A percentile compares a stretch with the other conserved stretches of the same genome.
Evolutionary conservation across 1,140 invertebrate species (phyloP).

Genomic region (Pygmarrhopalites habei): DNA sequence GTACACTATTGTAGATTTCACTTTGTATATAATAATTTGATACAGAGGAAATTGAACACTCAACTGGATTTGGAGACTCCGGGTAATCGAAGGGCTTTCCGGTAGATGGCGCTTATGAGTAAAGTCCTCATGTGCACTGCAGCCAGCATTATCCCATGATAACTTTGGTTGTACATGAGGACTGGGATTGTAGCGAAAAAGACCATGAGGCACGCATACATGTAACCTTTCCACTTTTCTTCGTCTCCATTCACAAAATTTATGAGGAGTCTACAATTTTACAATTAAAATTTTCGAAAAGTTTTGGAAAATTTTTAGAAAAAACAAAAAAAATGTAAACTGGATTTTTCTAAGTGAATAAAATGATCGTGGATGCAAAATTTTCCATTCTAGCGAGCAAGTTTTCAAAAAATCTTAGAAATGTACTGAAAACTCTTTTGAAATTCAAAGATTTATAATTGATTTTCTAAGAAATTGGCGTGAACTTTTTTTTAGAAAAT

Average conservation of each 20-base stretch:
- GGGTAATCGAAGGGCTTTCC: constrained; percentile 71
- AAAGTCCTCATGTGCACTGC: constrained; percentile 86
- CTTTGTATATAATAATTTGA: no score
- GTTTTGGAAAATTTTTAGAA: no score
- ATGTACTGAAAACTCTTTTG: no score
- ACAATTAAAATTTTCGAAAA: no score
- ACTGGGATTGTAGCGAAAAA: constrained; percentile 75
- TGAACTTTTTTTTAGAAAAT: no score
- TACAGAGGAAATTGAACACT: no score
- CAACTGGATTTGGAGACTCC: no score
- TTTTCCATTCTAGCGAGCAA: constrained; percentile 25
- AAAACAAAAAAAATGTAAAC: no score
- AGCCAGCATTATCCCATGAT: constrained; percentile 81
- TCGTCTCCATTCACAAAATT: constrained; percentile 55
- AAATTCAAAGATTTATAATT: no score
- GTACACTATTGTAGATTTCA: no score
- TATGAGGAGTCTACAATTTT: constrained; percentile 65
- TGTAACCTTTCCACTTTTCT: constrained; percentile 73
- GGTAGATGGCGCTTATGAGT: constrained; percentile 86
- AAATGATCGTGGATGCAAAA: not conserved
- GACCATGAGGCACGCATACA: constrained; percentile 72
- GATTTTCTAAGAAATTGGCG: no score
- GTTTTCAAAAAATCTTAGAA: constrained; percentile 8
- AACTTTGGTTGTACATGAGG: constrained; percentile 76
- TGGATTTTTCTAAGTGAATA: no score